Base-by-base conservation (phyloP, 2,888 invertebrate genomes). In the Polydrusus pterygomalis region DNA sequence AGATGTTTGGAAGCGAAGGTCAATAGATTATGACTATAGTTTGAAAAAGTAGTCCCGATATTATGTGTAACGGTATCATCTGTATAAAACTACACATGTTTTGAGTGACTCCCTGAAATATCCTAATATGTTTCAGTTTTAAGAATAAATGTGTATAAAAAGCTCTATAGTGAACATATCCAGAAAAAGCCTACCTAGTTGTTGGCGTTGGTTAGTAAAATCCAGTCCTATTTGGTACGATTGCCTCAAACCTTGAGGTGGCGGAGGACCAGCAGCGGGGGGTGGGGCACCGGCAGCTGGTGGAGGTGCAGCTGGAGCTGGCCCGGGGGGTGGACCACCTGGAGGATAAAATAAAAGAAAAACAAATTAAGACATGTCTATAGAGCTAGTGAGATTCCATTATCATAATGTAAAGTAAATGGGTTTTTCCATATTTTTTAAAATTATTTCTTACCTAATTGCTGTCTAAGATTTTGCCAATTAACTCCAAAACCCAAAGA, bases 401-500 rank as follows among this genome's bases (percentile, higher is more conserved):
- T n/a, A n/a, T n/a, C n/a, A n/a, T n/a, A n/a, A n/a, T n/a, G n/a
- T n/a, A n/a, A n/a, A n/a, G n/a, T n/a, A n/a, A n/a, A n/a, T n/a
- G n/a, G n/a, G n/a, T n/a, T n/a, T n/a, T n/a, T n/a, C n/a, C n/a
- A n/a, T n/a, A n/a, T n/a, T n/a, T n/a, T n/a, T n/a, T 25, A 5
- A 25, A 25, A 34, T 43, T 43, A 43, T n/a, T 13, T 1, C 45
- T 72, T 69, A 76, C 77, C 74, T 17, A 77, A 56, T 30, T 68
- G 67, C 43, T 77, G 77, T 49, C 70, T 60, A 1, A 77, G 34
- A 63, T 77, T 77, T 30, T 77, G 77, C 77, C 77, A 77, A 51
- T 77, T 77, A 5, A 77, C 11, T 11, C 77, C 77, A 7, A 77
- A 47, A 7, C 65, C 62, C 38, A 70, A 71, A 9, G 77, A 65